A percentile compares a stretch with the other conserved stretches of the same genome.
These are phyloP conservation scores for Harpalus rubripes DNA, from an alignment of 2,888 invertebrate genomes.

Conservation along the genomic window DNA sequence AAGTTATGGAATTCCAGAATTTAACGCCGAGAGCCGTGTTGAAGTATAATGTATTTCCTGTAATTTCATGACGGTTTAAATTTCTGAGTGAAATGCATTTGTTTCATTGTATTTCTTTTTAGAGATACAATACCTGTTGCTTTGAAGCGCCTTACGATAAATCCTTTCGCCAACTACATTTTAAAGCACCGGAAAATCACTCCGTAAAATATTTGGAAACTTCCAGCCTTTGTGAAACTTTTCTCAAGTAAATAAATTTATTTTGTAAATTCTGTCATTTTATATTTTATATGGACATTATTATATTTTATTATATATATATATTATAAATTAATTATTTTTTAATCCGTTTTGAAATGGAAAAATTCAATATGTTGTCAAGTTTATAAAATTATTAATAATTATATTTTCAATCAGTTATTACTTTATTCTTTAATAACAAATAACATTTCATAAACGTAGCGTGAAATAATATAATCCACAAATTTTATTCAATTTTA, in stretches of 20 bases:
- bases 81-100: constrained; percentile 16
- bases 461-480: constrained; percentile 11
- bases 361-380: constrained; percentile 6
- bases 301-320: not conserved
- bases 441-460: constrained; percentile 23
- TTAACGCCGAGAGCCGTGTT: not conserved
- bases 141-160: constrained; percentile 39
- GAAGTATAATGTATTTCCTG: constrained; percentile 16
- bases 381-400: not conserved
- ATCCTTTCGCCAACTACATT: constrained; percentile 51
- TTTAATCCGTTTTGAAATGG: not conserved
- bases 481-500: constrained; percentile 10
- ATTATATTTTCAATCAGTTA: not conserved
- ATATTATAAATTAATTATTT: not conserved
- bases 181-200: constrained; percentile 48
- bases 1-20: constrained; percentile 18
- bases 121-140: constrained; percentile 50
- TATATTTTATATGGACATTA: not conserved
- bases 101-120: constrained; percentile 38
- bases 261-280: not conserved
- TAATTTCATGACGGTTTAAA: constrained; percentile 16
- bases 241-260: constrained; percentile 12
- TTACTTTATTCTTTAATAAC: not conserved
- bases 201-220: constrained; percentile 52
- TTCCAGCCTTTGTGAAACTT: constrained; percentile 9